Conservation (phyloP, 1,140 invertebrate species). For the Diachasmimorpha longicaudata region DNA sequence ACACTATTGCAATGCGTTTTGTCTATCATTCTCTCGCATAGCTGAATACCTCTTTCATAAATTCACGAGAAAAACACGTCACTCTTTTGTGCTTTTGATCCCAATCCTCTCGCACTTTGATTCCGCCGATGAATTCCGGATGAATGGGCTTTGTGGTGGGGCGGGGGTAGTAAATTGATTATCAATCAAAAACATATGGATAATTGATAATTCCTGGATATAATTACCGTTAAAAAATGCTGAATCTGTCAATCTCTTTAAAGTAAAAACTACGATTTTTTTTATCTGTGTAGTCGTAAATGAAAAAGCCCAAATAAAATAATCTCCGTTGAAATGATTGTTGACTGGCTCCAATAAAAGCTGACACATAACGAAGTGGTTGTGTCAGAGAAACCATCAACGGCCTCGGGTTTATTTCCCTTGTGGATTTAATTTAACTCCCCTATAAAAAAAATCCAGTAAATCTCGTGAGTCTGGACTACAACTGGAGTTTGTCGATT, state of each 20-base stretch:
- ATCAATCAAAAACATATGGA: too few species aligned
- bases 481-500: conserved; percentile 18
- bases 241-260: too few species aligned
- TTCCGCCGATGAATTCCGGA: neutral
- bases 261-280: too few species aligned
- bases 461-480: neutral
- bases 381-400: neutral
- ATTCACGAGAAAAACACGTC: conserved; percentile 13
- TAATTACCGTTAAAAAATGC: too few species aligned
- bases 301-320: neutral
- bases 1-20: conserved; percentile 6
- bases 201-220: too few species aligned
- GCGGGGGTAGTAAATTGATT: too few species aligned
- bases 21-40: conserved; percentile 3
- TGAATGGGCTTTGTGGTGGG: neutral
- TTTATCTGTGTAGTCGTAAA: too few species aligned
- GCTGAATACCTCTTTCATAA: conserved; percentile 1
- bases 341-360: neutral
- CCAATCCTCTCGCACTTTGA: neutral
- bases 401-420: neutral
- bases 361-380: neutral
- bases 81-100: conserved; percentile 16
- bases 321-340: neutral
- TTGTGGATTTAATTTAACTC: neutral
- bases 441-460: neutral